Evolutionary conservation across 2,113 vertebrate species (phyloP), one percentile per base, ranked within the genome.

Genomic region (Psophia crepitans): DNA sequence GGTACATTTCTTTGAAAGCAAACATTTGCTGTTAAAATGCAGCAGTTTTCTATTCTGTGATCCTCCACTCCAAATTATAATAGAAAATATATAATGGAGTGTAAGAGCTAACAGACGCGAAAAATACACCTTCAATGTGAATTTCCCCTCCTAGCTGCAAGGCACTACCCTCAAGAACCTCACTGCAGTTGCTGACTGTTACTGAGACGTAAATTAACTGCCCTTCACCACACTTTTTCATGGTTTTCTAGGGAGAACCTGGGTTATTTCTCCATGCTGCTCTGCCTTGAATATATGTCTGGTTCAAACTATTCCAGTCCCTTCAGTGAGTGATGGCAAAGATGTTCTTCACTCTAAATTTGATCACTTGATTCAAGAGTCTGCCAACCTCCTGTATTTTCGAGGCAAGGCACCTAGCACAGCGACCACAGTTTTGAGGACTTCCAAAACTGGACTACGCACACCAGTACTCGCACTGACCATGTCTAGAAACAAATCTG

Each of bases 1-100:
- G n/a, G 46, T 49, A 43, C n/a, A 66, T 80, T 91, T 95, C 35
- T 81, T 86, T 95, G 76, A 95, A 87, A 91, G 66, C 66, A 85
- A 94, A 60, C 30, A 44, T 89, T 90, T 94, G 60, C 70, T 93
- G 78, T 78, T 89, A 86, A 90, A 94, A 89, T 61, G 37, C 41
- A 91, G 22, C 44, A 73, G 61, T 77, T 95, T 89, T 95, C 69
- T 80, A 27, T 79, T 81, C 74, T 87, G 61, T 85, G 74, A 87
- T 91, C 18, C 18, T 66, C 65, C 81, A 89, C 89, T 96, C 81
- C 61, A 95, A 85, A 96, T 93, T 94, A 78, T 82, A 79, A 82
- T 69, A 76, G 91, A 82, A 93, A 91, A 90, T 84, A 87, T 56
- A 82, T 69, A 95, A 95, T 93, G 19, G 68, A 88, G 60, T 44